Percentiles rank a stretch among this genome's conserved stretches.
These are phyloP conservation scores for Lottia gigantea DNA, from an alignment of 2,888 invertebrate species.

Conservation along the genomic window DNA sequence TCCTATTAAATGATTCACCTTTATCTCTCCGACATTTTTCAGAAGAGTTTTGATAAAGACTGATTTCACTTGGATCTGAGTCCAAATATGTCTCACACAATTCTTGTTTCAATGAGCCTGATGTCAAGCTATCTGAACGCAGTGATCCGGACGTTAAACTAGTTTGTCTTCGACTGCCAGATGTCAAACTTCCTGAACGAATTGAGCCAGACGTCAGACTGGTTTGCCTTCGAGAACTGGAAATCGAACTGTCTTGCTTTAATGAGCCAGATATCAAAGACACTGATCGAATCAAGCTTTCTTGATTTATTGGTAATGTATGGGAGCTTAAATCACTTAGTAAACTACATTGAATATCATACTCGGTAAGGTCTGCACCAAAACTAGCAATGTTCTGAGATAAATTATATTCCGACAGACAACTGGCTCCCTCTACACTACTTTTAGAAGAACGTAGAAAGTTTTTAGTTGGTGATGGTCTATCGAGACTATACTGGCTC, in stretches of 20 bases:
- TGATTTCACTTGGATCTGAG: not conserved
- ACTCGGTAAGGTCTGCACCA: not conserved
- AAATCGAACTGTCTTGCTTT: not conserved
- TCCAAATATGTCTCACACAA: not conserved
- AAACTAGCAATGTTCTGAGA: not conserved
- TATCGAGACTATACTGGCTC: constrained; percentile 8
- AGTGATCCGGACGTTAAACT: not conserved
- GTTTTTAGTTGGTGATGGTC: not conserved
- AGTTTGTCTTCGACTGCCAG: not conserved
- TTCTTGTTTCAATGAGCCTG: not conserved
- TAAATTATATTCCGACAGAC: not conserved
- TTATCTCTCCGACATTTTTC: not conserved
- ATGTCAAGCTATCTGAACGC: not conserved
- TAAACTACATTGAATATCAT: not conserved
- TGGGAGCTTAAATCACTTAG: not conserved
- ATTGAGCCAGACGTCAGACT: not conserved
- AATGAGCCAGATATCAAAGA: too few relatives aligned
- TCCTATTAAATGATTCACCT: not conserved
- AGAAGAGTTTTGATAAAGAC: not conserved
- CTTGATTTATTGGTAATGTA: not conserved
- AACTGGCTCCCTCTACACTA: not conserved
- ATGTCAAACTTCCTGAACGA: not conserved
- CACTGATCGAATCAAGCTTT: not conserved
- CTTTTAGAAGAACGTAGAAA: not conserved
- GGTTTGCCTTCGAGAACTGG: not conserved